A percentile compares a stretch with the other conserved stretches of the same genome.
phyloP scores from a whole-genome alignment of 2,888 invertebrate genomes.

The Pinctada fucata region DNA sequence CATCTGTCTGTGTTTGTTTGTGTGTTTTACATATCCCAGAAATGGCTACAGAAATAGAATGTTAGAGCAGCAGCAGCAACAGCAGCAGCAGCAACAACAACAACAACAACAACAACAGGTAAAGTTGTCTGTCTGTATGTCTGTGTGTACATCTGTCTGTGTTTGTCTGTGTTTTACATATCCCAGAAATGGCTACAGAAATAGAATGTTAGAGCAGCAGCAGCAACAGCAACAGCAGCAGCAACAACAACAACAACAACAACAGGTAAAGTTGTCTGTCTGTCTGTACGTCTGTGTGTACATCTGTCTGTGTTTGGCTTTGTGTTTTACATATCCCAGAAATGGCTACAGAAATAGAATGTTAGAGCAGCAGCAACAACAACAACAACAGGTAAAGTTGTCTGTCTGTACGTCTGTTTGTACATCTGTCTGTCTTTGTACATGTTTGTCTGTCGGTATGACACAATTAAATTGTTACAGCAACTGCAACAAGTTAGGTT shows the following conservation, averaged over 20 bases:
- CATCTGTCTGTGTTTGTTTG: too few species aligned
- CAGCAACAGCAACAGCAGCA: conserved; percentile 43
- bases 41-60: conserved; percentile 77
- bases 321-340: conserved; percentile 80
- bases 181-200: conserved; percentile 73
- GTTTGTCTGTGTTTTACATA: conserved; percentile 80
- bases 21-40: conserved; percentile 81
- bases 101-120: conserved; percentile 74
- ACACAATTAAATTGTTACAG: conserved; percentile 51
- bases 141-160: too few species aligned
- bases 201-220: conserved; percentile 79
- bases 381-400: conserved; percentile 65
- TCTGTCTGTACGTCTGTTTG: too few species aligned
- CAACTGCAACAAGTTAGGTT: too few species aligned
- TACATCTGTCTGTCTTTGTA: too few species aligned
- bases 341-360: conserved; percentile 77
- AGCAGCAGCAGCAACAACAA: conserved; percentile 39
- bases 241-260: conserved; percentile 52
- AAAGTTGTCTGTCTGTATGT: too few species aligned
- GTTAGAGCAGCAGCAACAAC: conserved; percentile 77
- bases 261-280: conserved; percentile 70
- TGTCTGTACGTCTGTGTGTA: too few species aligned
- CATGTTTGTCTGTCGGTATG: conserved; percentile 70
- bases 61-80: conserved; percentile 78
- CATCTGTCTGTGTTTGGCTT: too few species aligned